Base-by-base conservation (phyloP, 2,113 vertebrate genomes). In the Labeo rohita region DNA sequence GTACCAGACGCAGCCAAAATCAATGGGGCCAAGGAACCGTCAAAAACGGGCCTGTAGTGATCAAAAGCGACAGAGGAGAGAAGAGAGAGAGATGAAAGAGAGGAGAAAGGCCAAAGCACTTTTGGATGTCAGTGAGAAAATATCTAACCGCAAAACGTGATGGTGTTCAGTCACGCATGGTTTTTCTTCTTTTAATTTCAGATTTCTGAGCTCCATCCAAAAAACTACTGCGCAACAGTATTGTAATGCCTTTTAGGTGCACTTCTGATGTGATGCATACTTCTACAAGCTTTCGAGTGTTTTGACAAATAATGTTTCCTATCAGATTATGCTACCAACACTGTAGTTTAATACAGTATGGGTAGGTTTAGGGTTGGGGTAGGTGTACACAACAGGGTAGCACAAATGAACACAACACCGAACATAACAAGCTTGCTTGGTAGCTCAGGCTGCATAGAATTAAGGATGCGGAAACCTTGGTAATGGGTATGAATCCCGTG, bases 21-120 rank as follows among this genome's bases (percentile, higher is more conserved):
- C 80, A 84, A 91, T 82, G 85, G 77, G 81, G 89, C 88, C 84
- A 72, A 87, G 85, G 82, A 87, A 85, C 61, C 73, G 21, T 52
- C 39, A 86, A 63, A 23, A 84, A 63, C 8, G 65, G 21, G 83
- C 56, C 2, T 89, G 61, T 81, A 34, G 15, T 87, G n/a, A 87
- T 78, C 54, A 84, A 73, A 86, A 49, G 39, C 21, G 6, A 73
- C 81, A 73, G 66, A 83, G 80, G 13, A 68, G 36, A 49, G 12
- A 83, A 70, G 65, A 79, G 75, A 74, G 43, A 77, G 12, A n/a
- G 52, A 56, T 65, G 61, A 73, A 77, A 52, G 79, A 63, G 50
- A 70, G 75, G 28, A 75, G 61, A 34, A 59, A 49, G 28, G 34
- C 59, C 47, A 77, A 28, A 70, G 9, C 56, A 34, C 21, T 21